phyloP scores from a whole-genome alignment of 2,888 invertebrate genomes.

The Gibbula magus region DNA sequence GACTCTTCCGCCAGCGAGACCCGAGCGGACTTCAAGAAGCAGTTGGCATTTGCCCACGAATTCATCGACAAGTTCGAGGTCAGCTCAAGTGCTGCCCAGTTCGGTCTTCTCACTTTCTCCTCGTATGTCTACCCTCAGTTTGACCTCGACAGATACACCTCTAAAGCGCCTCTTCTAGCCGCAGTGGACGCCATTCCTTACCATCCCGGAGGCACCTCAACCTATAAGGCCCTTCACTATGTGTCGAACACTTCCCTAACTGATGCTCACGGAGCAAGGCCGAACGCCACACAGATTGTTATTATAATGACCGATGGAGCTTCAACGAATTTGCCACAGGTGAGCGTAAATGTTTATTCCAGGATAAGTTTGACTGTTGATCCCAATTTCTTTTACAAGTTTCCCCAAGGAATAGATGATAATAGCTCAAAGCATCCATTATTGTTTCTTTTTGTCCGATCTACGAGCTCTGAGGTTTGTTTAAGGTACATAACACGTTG shows the following conservation, averaged over 20 bases:
- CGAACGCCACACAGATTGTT: conserved; percentile 43
- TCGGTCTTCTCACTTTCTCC: conserved; percentile 51
- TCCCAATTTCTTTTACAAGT: too few relatives aligned
- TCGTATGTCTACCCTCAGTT: conserved; percentile 45
- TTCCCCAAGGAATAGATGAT: not conserved
- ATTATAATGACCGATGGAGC: conserved; percentile 57
- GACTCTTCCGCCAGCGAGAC: conserved; percentile 18
- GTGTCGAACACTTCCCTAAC: conserved; percentile 27
- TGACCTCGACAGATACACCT: conserved; percentile 44
- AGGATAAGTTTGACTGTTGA: too few relatives aligned
- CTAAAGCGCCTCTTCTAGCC: conserved; percentile 38
- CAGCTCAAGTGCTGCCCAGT: conserved; percentile 29
- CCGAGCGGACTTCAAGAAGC: conserved; percentile 1
- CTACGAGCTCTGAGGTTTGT: too few relatives aligned
- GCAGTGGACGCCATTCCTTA: conserved; percentile 46
- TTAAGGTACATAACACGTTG: too few relatives aligned
- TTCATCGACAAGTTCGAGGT: conserved; percentile 31
- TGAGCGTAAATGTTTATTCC: too few relatives aligned
- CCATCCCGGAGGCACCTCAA: conserved; percentile 53
- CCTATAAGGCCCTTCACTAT: conserved; percentile 54
- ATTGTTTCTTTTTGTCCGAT: conserved; percentile 26
- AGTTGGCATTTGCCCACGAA: conserved; percentile 7
- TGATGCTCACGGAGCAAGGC: conserved; percentile 41
- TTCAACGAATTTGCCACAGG: conserved; percentile 31
- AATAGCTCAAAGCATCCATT: not conserved